Evolutionary conservation across 2,113 vertebrate genomes (phyloP).

Genomic region (Mola mola): DNA sequence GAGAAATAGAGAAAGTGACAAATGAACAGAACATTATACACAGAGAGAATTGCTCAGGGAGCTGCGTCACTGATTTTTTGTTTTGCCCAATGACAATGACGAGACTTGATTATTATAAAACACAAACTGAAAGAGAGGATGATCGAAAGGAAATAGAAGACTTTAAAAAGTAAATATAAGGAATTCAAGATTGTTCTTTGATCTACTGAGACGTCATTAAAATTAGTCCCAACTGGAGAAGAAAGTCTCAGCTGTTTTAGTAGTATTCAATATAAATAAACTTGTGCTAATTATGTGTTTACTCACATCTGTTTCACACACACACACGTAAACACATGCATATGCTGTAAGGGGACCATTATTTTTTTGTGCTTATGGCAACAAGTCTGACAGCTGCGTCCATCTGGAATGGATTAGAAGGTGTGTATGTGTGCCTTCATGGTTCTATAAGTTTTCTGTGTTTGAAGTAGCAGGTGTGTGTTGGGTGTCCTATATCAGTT

Average conservation of each 20-base stretch:
- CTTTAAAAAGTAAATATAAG: not conserved
- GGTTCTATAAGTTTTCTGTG: constrained; percentile 23
- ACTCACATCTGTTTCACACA: constrained; percentile 23
- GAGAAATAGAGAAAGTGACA: not conserved
- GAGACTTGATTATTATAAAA: not conserved
- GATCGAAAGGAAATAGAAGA: not conserved
- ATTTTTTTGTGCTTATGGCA: constrained; percentile 30
- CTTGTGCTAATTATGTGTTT: constrained; percentile 24
- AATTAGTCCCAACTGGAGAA: constrained; percentile 16
- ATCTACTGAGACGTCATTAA: constrained; percentile 17
- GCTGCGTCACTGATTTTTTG: too few relatives aligned
- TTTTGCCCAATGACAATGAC: not conserved
- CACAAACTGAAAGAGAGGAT: not conserved
- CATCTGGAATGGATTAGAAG: constrained; percentile 22
- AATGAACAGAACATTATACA: too few relatives aligned
- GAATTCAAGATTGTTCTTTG: constrained; percentile 22
- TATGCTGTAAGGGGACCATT: too few relatives aligned
- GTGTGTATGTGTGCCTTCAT: constrained; percentile 17
- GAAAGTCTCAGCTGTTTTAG: constrained; percentile 12
- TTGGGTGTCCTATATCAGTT: constrained; percentile 66
- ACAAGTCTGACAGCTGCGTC: constrained; percentile 20
- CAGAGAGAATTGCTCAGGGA: too few relatives aligned
- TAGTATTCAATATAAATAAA: constrained; percentile 14
- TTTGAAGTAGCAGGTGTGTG: constrained; percentile 82
- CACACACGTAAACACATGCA: constrained; percentile 18